Conservation (phyloP, 2,888 invertebrate genomes). For the Lasioglossum calceatum region DNA sequence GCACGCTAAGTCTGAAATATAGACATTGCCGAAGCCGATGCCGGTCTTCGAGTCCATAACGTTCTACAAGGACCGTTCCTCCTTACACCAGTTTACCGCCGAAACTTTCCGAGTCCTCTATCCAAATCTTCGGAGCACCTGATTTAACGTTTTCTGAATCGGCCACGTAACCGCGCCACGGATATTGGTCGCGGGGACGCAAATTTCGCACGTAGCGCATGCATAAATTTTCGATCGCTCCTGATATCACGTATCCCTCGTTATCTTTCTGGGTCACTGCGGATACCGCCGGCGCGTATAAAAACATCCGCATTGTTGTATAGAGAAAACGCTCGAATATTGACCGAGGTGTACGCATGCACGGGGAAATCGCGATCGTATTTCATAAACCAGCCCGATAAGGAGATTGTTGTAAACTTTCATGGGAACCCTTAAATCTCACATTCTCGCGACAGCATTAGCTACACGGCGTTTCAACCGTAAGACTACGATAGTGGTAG, state of each 20-base stretch:
- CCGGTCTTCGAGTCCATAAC: conserved; percentile 46
- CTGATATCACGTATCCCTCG: conserved; percentile 39
- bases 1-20: conserved; percentile 77
- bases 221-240: conserved; percentile 38
- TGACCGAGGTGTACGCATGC: not conserved
- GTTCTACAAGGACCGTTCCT: conserved; percentile 39
- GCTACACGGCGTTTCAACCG: not conserved
- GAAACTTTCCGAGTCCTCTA: conserved; percentile 18
- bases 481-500: not conserved
- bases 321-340: conserved; percentile 24
- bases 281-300: conserved; percentile 39
- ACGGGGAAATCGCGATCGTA: too few relatives aligned
- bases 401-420: conserved; percentile 19
- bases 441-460: not conserved
- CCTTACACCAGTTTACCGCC: not conserved
- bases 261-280: conserved; percentile 57
- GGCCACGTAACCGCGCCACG: not conserved
- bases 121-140: not conserved
- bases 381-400: not conserved
- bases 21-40: conserved; percentile 58
- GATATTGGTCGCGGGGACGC: not conserved
- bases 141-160: conserved; percentile 25
- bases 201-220: conserved; percentile 23
- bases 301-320: conserved; percentile 51
- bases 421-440: not conserved